Conservation (phyloP, 2,113 vertebrate species). For the Chaetorhynchus papuensis region DNA sequence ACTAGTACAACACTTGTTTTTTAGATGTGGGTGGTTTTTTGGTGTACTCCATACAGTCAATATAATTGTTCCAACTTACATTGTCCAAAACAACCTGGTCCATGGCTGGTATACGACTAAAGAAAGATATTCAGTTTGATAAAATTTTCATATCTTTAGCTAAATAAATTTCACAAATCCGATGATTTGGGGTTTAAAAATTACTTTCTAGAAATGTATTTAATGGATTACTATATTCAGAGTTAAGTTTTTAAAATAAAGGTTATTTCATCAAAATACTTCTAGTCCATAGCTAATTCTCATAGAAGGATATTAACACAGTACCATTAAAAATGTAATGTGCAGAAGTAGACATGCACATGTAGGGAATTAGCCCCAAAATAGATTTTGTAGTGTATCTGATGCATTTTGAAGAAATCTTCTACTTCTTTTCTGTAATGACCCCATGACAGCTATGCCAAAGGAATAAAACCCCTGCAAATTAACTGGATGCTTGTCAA, state of each 20-base stretch:
- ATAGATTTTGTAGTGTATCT: not conserved
- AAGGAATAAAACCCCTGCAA: not conserved
- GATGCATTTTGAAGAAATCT: not conserved
- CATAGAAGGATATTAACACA: not conserved
- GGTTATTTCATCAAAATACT: not conserved
- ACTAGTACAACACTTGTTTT: not conserved
- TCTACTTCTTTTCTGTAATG: not conserved
- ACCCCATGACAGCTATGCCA: not conserved
- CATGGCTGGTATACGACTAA: not conserved
- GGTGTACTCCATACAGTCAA: not conserved
- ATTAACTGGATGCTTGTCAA: not conserved
- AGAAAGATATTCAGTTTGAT: not conserved
- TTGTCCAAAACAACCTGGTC: not conserved
- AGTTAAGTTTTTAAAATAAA: not conserved
- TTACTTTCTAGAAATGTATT: not conserved
- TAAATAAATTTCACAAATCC: not conserved
- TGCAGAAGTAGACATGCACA: not conserved
- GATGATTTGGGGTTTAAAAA: not conserved
- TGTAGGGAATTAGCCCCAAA: not conserved
- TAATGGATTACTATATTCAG: not conserved
- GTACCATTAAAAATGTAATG: not conserved
- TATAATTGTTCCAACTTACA: not conserved
- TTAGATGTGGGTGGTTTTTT: not conserved
- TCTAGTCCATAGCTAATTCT: not conserved
- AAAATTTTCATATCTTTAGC: not conserved